A percentile compares a stretch with the other conserved stretches of the same genome.
Evolutionary conservation across 2,113 vertebrate species (phyloP).

Genomic region (Megaceryle torquata): DNA sequence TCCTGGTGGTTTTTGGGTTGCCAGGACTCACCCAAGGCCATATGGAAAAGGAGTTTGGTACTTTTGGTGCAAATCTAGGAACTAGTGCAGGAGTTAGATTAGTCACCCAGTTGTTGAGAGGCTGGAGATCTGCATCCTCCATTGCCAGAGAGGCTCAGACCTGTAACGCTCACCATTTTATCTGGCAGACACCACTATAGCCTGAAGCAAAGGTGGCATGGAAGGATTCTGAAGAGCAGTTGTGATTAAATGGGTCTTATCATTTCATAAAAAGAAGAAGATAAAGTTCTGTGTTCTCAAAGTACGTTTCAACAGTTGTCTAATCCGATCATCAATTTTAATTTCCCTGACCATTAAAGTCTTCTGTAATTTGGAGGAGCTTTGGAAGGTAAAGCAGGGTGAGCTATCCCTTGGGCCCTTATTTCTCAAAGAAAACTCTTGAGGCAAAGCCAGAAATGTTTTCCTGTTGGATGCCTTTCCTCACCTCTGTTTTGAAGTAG

Average conservation of each 20-base stretch:
- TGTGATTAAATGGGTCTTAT: neutral
- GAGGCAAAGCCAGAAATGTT: neutral
- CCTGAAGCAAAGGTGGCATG: neutral
- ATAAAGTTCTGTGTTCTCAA: neutral
- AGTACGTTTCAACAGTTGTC: neutral
- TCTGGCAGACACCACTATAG: neutral
- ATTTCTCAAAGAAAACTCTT: neutral
- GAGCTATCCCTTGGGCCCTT: neutral
- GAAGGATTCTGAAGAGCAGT: neutral
- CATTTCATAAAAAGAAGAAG: neutral
- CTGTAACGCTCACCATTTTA: neutral
- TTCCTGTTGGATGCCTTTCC: conserved; percentile 14
- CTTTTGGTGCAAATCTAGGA: neutral
- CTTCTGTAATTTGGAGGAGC: neutral
- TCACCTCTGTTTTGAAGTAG: neutral
- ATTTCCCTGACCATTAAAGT: conserved; percentile 7
- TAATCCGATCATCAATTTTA: conserved; percentile 12
- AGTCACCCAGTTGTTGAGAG: neutral
- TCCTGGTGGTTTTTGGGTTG: neutral
- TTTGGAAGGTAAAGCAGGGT: neutral
- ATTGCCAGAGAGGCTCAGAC: neutral
- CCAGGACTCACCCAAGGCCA: neutral
- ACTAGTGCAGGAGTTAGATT: neutral
- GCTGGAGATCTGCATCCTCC: neutral
- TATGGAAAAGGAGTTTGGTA: neutral